Base-by-base conservation (phyloP, 2,113 vertebrate genomes). In the Gasterosteus aculeatus region DNA sequence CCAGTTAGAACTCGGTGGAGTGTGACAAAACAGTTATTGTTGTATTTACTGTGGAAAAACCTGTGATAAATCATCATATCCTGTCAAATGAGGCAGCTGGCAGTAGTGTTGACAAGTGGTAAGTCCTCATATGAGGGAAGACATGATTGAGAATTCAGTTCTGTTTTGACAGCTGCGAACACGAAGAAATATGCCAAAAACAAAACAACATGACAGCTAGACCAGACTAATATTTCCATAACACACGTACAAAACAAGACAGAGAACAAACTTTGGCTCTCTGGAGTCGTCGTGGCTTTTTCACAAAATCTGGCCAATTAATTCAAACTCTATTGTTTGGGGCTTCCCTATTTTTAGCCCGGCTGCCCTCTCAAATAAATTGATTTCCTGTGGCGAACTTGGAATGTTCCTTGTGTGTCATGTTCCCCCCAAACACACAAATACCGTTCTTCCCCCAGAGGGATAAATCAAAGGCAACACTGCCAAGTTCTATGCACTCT, bases 21-120 rank as follows among this genome's bases (percentile, higher is more conserved):
- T 89, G 92, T 94, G 93, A 94, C 93, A 93, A 93, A 94, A 93
- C 92, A 88, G 89, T 93, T 93, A 93, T 93, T 94, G 93, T 93
- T 26, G 87, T 92, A 90, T 90, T 92, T 93, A 86, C 85, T 72
- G 73, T 58, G 39, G 68, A 87, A 86, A 73, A 88, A 91, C 72
- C 89, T 86, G 88, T 80, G 88, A 93, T 93, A 92, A 93, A 93
- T 94, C 92, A 91, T 91, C 77, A 85, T 82, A 88, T 91, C 82
- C 87, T 86, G 89, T 88, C 91, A 93, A 90, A 92, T 72, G 79
- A 87, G 87, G 85, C 86, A 88, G 89, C 86, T 86, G 88, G 91
- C 84, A 85, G 76, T 79, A 31, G 69, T 19, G 84, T 75, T 82
- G 84, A 92, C 82, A 78, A 88, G 83, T 85, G 84, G 78, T 90